These are phyloP conservation scores for Ancistrus triradiatus DNA, from an alignment of 2,113 vertebrate species.

Conservation along the genomic window DNA sequence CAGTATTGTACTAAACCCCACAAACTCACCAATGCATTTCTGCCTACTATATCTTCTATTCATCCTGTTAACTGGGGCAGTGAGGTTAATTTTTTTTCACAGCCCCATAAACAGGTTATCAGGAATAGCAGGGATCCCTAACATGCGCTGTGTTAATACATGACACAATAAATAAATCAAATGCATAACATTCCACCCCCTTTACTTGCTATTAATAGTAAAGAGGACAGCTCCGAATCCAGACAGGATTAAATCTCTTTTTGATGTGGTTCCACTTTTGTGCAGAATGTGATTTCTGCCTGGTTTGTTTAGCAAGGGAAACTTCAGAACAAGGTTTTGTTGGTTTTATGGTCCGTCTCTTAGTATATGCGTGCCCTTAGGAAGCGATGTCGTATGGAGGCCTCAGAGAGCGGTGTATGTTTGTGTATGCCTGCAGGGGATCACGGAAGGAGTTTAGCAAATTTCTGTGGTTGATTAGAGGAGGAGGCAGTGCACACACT, in stretches of 20 bases:
- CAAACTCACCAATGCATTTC: no score
- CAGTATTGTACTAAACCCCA: no score
- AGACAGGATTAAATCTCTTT: conserved; percentile 70
- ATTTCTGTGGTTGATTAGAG: conserved; percentile 51
- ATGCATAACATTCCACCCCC: conserved; percentile 61
- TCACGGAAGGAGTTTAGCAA: conserved; percentile 41
- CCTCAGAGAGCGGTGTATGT: not conserved
- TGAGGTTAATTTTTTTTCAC: conserved; percentile 22
- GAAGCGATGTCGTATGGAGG: not conserved
- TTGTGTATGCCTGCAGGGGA: conserved; percentile 31
- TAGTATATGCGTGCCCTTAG: not conserved
- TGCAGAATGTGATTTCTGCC: conserved; percentile 58
- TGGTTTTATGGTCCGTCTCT: conserved; percentile 2
- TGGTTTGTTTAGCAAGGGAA: conserved; percentile 39
- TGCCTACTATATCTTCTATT: no score
- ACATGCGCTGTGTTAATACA: conserved; percentile 44
- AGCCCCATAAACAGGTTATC: conserved; percentile 57
- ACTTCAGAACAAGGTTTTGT: conserved; percentile 41
- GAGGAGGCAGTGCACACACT: conserved; percentile 22
- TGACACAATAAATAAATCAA: conserved; percentile 65
- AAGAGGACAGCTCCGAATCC: conserved; percentile 64
- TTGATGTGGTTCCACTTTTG: conserved; percentile 71
- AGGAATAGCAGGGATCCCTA: conserved; percentile 47
- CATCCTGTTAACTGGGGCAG: conserved; percentile 27
- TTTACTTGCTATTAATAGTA: conserved; percentile 67